Percentiles rank a stretch among this genome's conserved stretches.
Conservation (phyloP, 2,797 vertebrate species). For the Rhinogobio ventralis region DNA sequence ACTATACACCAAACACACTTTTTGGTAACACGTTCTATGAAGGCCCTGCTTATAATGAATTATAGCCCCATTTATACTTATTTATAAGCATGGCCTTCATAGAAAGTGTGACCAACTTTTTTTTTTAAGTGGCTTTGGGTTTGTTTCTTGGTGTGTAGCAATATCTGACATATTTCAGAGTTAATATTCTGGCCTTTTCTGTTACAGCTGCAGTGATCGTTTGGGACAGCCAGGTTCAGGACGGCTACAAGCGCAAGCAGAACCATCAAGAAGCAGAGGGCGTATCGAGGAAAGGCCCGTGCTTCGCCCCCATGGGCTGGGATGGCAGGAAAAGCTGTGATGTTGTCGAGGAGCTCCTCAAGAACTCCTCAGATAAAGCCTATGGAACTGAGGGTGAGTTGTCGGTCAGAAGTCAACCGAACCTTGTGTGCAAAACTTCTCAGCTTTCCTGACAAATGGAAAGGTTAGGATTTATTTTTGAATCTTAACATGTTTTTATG, state of each 20-base stretch:
- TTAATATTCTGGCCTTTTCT: not conserved
- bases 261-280: slow-evolving; percentile 46
- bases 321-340: slow-evolving; percentile 66
- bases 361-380: slow-evolving; percentile 84
- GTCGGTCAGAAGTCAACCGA: not conserved
- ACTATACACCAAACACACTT: not conserved
- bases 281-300: accelerated
- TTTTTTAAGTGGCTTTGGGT: not conserved
- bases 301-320: slow-evolving; percentile 58
- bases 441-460: not conserved
- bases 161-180: not conserved
- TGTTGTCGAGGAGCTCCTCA: slow-evolving; percentile 87
- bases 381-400: slow-evolving; percentile 86
- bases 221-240: slow-evolving; percentile 76
- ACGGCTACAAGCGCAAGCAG: slow-evolving; percentile 66
- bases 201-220: slow-evolving; percentile 54
- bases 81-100: too few relatives aligned
- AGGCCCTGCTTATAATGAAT: too few relatives aligned
- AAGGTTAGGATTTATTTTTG: not conserved
- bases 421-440: not conserved
- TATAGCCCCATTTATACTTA: too few relatives aligned
- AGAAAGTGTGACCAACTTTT: too few relatives aligned
- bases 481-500: not conserved
- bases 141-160: not conserved
- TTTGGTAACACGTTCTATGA: not conserved